Base-by-base conservation (phyloP, 2,113 vertebrate genomes). In the Trichechus manatus region DNA sequence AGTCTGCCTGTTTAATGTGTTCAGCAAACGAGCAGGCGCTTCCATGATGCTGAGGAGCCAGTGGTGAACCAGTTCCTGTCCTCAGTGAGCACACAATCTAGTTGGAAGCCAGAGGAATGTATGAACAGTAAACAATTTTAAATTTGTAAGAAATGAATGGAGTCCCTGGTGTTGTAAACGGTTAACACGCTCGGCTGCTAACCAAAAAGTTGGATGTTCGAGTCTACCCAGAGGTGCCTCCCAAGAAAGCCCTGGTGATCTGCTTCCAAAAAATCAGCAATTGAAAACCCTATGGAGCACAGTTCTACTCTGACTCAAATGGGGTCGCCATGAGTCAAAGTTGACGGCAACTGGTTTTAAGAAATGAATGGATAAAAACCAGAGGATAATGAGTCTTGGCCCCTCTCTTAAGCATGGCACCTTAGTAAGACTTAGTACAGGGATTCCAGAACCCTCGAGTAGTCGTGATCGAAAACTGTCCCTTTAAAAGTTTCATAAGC, bases 401-500 rank as follows among this genome's bases (percentile, higher is more conserved):
- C 31, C 31, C 6, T 91, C 42, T 75, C n/a, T 87, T 88, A 82
- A 53, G 23, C 20, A 17, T 50, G 86, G 39, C 70, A 89, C 61
- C 22, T 85, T 50, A 19, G 19, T 59, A 81, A 87, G 94, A 78
- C 83, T 61, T 31, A n/a, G 42, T 47, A 2, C 29, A 31, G 59
- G 39, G 33, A 91, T 91, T 74, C n/a, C 75, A 15, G 7, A 87
- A 9, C 84, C 83, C 17, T 29, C 56, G n/a, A 17, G 1, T 47
- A 64, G 70, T 39, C 44, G 19, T 63, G 42, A 19, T 19, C 22
- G 36, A 68, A 89, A 94, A 47, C 75, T 86, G 66, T 33, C 36
- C 70, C 89, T 95, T 94, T 90, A 53, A 74, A 96, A 68, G 22
- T 92, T 91, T 93, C 56, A 2, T 72, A 50, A 70, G 39, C 9